phyloP scores from a whole-genome alignment of 2,888 invertebrate genomes.

The Microplitis manilae region DNA sequence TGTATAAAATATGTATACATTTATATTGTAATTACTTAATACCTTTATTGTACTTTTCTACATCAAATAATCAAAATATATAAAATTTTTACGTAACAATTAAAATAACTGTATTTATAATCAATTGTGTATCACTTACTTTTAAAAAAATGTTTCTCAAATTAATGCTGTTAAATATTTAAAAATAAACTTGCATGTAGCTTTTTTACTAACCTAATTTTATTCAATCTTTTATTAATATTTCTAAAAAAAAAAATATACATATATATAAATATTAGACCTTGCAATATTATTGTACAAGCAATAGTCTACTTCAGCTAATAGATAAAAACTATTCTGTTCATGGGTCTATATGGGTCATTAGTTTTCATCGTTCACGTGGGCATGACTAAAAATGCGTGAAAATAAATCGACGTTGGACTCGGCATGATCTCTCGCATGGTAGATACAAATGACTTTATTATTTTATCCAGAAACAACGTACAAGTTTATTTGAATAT shows the following conservation, averaged over 20 bases:
- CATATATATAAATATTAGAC: neutral
- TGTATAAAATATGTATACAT: conserved; percentile 32
- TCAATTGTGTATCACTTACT: neutral
- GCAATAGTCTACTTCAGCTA: neutral
- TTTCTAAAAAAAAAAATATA: neutral
- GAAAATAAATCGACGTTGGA: conserved; percentile 42
- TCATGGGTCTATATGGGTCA: conserved; percentile 31
- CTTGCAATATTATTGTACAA: neutral
- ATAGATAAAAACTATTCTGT: neutral
- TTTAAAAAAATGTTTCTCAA: neutral
- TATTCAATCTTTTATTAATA: neutral
- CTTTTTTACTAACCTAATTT: neutral
- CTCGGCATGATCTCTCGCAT: conserved; percentile 50
- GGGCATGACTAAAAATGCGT: conserved; percentile 38
- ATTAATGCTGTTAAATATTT: conserved; percentile 1
- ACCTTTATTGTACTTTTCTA: conserved; percentile 14
- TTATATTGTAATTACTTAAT: conserved; percentile 12
- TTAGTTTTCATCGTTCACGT: conserved; percentile 36
- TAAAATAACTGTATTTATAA: neutral
- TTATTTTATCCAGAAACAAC: conserved; percentile 23
- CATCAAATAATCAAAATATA: conserved; percentile 11
- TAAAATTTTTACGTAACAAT: neutral
- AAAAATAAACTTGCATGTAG: conserved; percentile 29
- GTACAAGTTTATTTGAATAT: neutral
- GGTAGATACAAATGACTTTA: conserved; percentile 28